Base-by-base conservation (phyloP, 2,888 invertebrate genomes). In the Drosophila pseudotalamancana region DNA sequence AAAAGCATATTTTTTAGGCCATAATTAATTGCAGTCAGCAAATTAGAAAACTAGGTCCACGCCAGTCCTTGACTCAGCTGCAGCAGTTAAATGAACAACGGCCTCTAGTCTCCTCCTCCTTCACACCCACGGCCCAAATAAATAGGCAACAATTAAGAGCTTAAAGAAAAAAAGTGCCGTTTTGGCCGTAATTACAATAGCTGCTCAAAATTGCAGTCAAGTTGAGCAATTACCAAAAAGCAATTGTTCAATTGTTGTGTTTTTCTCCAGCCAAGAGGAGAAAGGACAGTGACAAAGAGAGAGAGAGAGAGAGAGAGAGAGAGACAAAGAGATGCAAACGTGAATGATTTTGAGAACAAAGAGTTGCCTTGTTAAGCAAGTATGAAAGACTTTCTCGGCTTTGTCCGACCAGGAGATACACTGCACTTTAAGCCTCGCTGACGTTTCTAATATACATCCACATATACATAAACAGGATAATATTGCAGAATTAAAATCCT, bases 141-240 rank as follows among this genome's bases (percentile, higher is more conserved):
- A 75, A 75, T 71, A 75, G 75, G 54, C 75, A 73, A 65, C 73
- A 73, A 75, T 75, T 71, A 73, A 57, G 55, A 16, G 40, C 48
- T 12, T 50, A 29, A 55, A 12, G 39, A 32, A 16, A 32, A 59
- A 11, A 39, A 51, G 14, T 46, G 46, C 35, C 3, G 29, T 55
- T 62, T 55, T 31, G 50, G 61, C 49, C 45, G 19, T 65, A 75
- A 70, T 75, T 70, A 75, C 71, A 71, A 59, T 65, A 70, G 61
- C 57, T 43, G 71, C 59, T 65, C 61, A 65, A 55, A 75, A 71
- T 61, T 75, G 71, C 73, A 73, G 75, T 73, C 76, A 73, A 73
- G 75, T 73, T 72, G 72, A 74, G 60, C 72, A 72, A 72, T 72
- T 69, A 72, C 72, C 53, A 56, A 63, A 56, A 56, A 64, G 50